phyloP scores from a whole-genome alignment of 2,113 vertebrate species.

The Cephalopterus ornatus region DNA sequence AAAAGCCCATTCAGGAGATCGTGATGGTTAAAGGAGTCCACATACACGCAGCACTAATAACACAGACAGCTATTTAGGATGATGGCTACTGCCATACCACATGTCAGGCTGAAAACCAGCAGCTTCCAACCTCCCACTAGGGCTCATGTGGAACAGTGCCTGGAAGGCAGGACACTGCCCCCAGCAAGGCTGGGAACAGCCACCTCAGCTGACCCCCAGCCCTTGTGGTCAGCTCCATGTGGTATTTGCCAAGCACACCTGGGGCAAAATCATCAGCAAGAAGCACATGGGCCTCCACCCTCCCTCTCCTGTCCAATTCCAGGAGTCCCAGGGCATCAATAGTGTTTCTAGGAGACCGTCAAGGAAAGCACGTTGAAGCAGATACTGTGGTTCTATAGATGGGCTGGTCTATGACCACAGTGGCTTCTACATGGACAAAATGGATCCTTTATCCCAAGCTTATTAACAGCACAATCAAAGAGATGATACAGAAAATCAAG shows the following conservation, averaged over 20 bases:
- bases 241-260: neutral
- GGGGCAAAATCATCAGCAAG: neutral
- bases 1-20: neutral
- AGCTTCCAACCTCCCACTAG: neutral
- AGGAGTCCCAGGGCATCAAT: neutral
- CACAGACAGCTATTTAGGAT: neutral
- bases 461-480: constrained; percentile 16
- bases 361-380: neutral
- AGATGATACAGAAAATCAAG: neutral
- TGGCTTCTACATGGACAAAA: neutral
- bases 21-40: neutral
- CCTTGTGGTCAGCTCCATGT: neutral
- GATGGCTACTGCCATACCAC: neutral
- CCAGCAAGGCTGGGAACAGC: neutral
- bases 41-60: neutral
- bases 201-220: neutral
- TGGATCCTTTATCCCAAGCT: neutral
- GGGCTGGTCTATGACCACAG: neutral
- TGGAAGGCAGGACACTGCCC: neutral
- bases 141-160: neutral
- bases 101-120: neutral
- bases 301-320: neutral
- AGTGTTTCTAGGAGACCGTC: neutral
- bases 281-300: neutral
- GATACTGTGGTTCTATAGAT: neutral